Evolutionary conservation across 2,797 vertebrate species (phyloP), one percentile per base, ranked within the genome.

Genomic region (Sebastes matsubarae): DNA sequence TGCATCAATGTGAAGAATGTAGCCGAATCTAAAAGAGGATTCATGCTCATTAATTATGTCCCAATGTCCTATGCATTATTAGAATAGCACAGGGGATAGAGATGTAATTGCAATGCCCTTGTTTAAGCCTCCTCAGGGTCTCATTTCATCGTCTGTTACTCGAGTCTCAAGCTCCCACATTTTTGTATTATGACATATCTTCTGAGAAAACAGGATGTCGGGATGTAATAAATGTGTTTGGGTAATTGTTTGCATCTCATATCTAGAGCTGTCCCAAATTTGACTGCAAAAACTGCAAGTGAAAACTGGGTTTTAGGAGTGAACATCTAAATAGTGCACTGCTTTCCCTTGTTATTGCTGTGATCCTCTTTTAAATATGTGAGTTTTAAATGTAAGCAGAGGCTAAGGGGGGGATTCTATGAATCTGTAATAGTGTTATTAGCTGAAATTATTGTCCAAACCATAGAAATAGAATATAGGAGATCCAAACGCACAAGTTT

Each of bases 1-100:
- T 88, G 25, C 85, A 89, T 90, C 83, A 85, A 11, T 1, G 24
- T 75, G 83, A 91, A 57, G 83, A 87, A 91, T 87, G 81, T 46
- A 20, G 54, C 54, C 11, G 30, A 29, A 79, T 80, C 85, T 84
- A 84, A 80, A 83, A 77, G 13, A 79, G 79, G 82, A 83, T 61
- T 77, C 32, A 1, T 4, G 58, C 4, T 80, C 74, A 46, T 87
- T 77, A 82, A 88, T 88, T 69, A 83, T 6, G 42, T 22, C 66
- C 29, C 65, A 65, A n/a, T 68, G 67, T 52, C 58, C 79, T 7
- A 7, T 27, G 22, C 24, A 60, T 52, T 46, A 69, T 68, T 52
- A 75, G 32, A 76, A 34, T 9, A 80, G 75, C 75, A 50, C 22
- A 4, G 24, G 24, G 72, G 55, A 75, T 12, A n/a, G 6, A 66